A percentile compares a stretch with the other conserved stretches of the same genome.
Conservation (phyloP, 2,888 invertebrate genomes). For the Sinopyrophorus schimmeli region DNA sequence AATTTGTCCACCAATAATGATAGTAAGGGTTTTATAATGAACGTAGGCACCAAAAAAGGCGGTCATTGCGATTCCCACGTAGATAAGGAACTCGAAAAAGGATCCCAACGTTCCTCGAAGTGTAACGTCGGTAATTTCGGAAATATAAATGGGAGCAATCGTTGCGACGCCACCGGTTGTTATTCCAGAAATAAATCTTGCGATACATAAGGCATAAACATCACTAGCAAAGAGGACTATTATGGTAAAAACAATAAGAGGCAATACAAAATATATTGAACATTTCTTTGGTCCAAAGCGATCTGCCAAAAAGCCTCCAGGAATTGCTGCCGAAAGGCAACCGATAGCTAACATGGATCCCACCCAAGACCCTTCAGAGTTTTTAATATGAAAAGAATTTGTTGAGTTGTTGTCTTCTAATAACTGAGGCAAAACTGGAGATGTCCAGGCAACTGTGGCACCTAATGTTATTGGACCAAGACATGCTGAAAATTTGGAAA, state of each 20-base stretch:
- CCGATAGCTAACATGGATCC: slow-evolving; percentile 73
- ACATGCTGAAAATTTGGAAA: slow-evolving; percentile 69
- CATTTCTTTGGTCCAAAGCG: slow-evolving; percentile 68
- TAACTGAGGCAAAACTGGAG: slow-evolving; percentile 71
- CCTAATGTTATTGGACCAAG: slow-evolving; percentile 71
- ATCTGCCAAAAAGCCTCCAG: slow-evolving; percentile 69
- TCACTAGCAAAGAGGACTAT: slow-evolving; percentile 53
- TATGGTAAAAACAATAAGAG: slow-evolving; percentile 65
- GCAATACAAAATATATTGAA: slow-evolving; percentile 64
- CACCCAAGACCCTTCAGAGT: slow-evolving; percentile 62
- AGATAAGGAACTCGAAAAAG: slow-evolving; percentile 74
- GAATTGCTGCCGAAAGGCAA: slow-evolving; percentile 70
- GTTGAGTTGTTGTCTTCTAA: slow-evolving; percentile 46
- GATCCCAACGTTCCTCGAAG: slow-evolving; percentile 80
- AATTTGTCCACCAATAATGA: slow-evolving; percentile 66
- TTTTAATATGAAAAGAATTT: slow-evolving; percentile 45
- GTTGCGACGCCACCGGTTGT: slow-evolving; percentile 72
- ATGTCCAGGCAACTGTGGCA: slow-evolving; percentile 74
- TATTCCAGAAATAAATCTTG: slow-evolving; percentile 72
- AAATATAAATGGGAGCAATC: slow-evolving; percentile 79
- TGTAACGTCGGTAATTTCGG: slow-evolving; percentile 78
- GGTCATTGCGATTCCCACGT: slow-evolving; percentile 74
- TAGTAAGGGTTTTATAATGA: slow-evolving; percentile 68
- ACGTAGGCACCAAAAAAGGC: slow-evolving; percentile 71
- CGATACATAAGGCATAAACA: slow-evolving; percentile 42